These are phyloP conservation scores for Nephrotoma appendiculata DNA, from an alignment of 2,888 invertebrate species.

Conservation along the genomic window DNA sequence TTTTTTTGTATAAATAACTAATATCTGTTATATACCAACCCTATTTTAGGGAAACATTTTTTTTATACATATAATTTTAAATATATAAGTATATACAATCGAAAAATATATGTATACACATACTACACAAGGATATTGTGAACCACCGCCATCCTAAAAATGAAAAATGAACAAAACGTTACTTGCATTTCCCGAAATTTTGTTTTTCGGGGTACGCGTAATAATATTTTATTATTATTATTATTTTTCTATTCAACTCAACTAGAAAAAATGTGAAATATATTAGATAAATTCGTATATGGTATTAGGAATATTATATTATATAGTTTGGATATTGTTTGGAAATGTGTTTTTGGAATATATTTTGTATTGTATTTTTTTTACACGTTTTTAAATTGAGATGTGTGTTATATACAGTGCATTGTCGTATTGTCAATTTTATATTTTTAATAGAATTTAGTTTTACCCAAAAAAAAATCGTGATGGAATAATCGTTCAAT, in stretches of 20 bases:
- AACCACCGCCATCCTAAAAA: constrained; percentile 6
- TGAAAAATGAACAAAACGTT: constrained; percentile 12
- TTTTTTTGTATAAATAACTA: background rate
- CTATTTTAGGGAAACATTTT: background rate
- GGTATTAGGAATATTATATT: background rate
- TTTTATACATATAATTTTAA: background rate
- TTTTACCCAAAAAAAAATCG: background rate
- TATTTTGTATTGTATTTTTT: background rate
- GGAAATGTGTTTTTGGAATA: background rate
- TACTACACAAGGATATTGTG: background rate
- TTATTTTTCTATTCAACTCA: constrained; percentile 5
- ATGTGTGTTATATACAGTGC: background rate
- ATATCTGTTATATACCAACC: background rate
- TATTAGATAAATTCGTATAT: background rate
- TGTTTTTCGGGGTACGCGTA: constrained; percentile 6
- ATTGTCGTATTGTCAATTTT: background rate
- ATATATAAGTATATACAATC: constrained; percentile 5
- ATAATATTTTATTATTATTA: background rate
- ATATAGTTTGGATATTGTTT: background rate
- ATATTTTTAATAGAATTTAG: background rate
- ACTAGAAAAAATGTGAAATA: constrained; percentile 3
- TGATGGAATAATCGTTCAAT: background rate
- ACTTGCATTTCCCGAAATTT: constrained; percentile 11
- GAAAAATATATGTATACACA: background rate
- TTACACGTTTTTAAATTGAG: background rate